Base-by-base conservation (phyloP, 2,888 invertebrate genomes). In the Epinotia ramella region DNA sequence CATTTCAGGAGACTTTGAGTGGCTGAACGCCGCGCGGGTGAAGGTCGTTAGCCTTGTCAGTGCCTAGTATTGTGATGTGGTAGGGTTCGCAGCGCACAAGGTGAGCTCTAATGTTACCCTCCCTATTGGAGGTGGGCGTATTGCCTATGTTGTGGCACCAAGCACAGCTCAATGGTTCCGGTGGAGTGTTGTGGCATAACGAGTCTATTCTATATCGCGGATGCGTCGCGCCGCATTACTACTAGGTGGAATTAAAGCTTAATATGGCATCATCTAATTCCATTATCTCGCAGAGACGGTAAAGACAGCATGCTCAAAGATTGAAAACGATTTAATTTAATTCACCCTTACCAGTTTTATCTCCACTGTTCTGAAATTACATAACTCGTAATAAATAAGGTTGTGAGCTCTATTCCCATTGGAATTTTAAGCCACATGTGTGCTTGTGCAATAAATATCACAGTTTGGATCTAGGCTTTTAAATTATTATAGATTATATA, bases 401-500 rank as follows among this genome's bases (percentile, higher is more conserved):
- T 95, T 95, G 95, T 95, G 95, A 95, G 93, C 94, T 94, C 93
- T 93, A 90, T 94, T 92, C 92, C 91, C 90, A 83, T 92, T 93
- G 94, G 94, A 92, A 91, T 90, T 89, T 86, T 89, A 93, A 95
- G 94, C 94, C 94, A 94, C 94, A 91, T 89, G 93, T 92, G 95
- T 94, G 95, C 95, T 95, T 94, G 94, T 95, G 95, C 95, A 95
- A 95, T 95, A 95, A 93, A 94, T 95, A 95, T 95, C 95, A 95
- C 94, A 92, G 93, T 95, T 95, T 94, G 94, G 94, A 91, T 94
- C 91, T 95, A 95, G 95, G 95, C 95, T 95, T 94, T 94, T 94
- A 95, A 95, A 95, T 95, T 94, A 94, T 92, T 93, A 94, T 94
- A 95, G 95, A 95, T 95, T 95, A 95, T 95, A 95, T 95, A 95